Conservation (phyloP, 2,797 vertebrate genomes). For the Vultur gryphus region DNA sequence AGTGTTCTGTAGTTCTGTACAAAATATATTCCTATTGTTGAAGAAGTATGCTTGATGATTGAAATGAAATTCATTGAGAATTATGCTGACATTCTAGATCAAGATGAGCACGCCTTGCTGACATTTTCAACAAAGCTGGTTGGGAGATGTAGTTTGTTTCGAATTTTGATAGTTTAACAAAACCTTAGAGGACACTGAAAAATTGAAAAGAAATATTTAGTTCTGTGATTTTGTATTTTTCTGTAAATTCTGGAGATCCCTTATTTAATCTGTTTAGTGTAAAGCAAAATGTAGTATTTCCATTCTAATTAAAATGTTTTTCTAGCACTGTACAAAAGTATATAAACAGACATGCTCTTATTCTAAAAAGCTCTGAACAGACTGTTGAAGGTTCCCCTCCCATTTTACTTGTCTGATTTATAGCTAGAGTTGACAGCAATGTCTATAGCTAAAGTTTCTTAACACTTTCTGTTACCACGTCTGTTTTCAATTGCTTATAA, state of each 20-base stretch:
- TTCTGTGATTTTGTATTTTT: not conserved
- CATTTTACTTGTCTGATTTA: slow-evolving; percentile 46
- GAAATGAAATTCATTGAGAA: not conserved
- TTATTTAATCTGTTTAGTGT: not conserved
- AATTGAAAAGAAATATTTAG: not conserved
- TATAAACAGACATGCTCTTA: slow-evolving; percentile 2
- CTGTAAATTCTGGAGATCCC: not conserved
- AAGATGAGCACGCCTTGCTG: not conserved
- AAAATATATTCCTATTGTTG: not conserved
- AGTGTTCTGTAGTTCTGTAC: not conserved
- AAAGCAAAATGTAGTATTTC: not conserved
- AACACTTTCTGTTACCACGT: slow-evolving; percentile 45
- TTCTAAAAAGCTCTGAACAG: slow-evolving; percentile 24
- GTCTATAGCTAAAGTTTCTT: slow-evolving; percentile 47
- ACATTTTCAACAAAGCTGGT: not conserved
- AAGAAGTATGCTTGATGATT: not conserved
- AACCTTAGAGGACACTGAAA: not conserved
- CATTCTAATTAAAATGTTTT: not conserved
- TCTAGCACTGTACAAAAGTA: not conserved
- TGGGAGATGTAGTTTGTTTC: not conserved
- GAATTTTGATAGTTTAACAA: not conserved
- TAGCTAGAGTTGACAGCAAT: slow-evolving; percentile 39
- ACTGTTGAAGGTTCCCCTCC: slow-evolving; percentile 21
- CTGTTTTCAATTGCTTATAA: slow-evolving; percentile 61
- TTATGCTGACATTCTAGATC: not conserved